These are phyloP conservation scores for Danio choprae DNA, from an alignment of 2,797 vertebrate genomes.

Conservation along the genomic window DNA sequence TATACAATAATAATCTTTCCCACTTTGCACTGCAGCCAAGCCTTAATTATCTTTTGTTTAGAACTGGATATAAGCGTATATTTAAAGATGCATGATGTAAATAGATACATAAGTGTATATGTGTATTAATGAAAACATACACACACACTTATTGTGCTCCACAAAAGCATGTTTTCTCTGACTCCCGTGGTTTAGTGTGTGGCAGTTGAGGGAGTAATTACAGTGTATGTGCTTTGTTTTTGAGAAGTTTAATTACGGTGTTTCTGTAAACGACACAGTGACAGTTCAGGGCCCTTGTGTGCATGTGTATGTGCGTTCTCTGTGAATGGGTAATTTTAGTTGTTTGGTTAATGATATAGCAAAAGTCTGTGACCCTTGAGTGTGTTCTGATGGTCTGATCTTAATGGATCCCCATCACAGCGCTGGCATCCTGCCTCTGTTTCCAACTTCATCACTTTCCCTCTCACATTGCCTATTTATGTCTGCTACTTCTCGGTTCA, in stretches of 20 bases:
- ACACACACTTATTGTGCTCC: constrained; percentile 56
- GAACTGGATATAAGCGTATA: not conserved
- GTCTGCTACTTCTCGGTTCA: constrained; percentile 16
- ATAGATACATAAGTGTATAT: not conserved
- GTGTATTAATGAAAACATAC: constrained; percentile 37
- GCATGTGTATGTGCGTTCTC: constrained; percentile 56
- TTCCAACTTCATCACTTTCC: constrained; percentile 17
- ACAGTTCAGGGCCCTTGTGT: constrained; percentile 70
- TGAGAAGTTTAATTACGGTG: constrained; percentile 82
- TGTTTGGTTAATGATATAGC: constrained; percentile 65
- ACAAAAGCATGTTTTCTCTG: constrained; percentile 75
- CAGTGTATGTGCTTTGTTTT: constrained; percentile 84
- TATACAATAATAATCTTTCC: not conserved
- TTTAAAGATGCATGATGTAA: not conserved
- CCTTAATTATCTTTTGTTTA: constrained; percentile 6
- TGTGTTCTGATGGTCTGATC: constrained; percentile 43
- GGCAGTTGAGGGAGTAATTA: constrained; percentile 82
- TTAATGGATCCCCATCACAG: constrained; percentile 45
- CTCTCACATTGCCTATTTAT: constrained; percentile 33
- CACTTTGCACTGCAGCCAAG: not conserved
- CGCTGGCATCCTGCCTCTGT: constrained; percentile 4
- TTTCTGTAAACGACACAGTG: constrained; percentile 72
- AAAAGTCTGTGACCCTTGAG: constrained; percentile 67
- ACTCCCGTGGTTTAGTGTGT: constrained; percentile 74
- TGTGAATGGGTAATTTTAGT: constrained; percentile 56